Base-by-base conservation (phyloP, 2,797 vertebrate species). In the Xiphophorus birchmanni region DNA sequence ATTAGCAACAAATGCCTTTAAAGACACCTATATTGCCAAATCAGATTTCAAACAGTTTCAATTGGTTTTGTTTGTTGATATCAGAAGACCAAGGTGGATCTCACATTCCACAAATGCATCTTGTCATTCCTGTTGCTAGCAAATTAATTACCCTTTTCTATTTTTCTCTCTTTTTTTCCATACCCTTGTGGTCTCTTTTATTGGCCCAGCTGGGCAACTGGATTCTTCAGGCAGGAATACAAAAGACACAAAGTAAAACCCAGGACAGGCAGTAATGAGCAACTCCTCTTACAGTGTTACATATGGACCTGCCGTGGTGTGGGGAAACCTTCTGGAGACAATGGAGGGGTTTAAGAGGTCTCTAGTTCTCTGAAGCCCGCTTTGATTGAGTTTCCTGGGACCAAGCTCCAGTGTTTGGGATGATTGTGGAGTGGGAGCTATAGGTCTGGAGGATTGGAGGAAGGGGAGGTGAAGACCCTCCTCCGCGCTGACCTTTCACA, bases 361-460 rank as follows among this genome's bases (percentile, higher is more conserved):
- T 88, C 83, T 75, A 90, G 88, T 79, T 87, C 85, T 91, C 92
- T 89, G 88, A 93, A 93, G 84, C 87, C 84, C 81, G 90, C 90
- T 95, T 94, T 95, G 94, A 95, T 95, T 94, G 92, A 85, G 91
- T 93, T 95, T 95, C 87, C 92, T 94, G 91, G 89, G 89, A 78
- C 80, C 85, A 87, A 80, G 84, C 73, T 90, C 81, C 86, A 89
- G 89, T 88, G 81, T 91, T 91, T 86, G 87, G 91, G 87, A 90
- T 87, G 93, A 91, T 88, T 87, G 90, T 90, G 72, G 77, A 88
- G 88, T 87, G 87, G 89, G 88, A 90, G 88, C 82, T 87, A 89
- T 82, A 84, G 89, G 85, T 89, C 82, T 42, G 60, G 69, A 79
- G 80, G 65, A 89, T 88, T 80, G n/a, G 76, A 26, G 40, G 50